Conservation (phyloP, 2,888 invertebrate species). For the Epinotia nisella region DNA sequence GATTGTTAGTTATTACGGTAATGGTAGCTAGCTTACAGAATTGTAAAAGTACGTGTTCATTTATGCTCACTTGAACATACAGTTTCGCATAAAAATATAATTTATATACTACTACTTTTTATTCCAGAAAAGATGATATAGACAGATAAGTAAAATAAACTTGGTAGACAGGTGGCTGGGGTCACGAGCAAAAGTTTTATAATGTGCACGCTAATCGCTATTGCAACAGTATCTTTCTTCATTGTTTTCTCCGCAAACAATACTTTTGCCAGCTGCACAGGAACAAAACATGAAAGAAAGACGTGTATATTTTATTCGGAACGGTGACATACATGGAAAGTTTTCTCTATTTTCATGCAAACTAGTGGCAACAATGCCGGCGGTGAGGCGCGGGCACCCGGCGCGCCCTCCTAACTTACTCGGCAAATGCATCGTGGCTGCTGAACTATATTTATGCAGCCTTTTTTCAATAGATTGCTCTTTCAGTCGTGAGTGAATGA, state of each 20-base stretch:
- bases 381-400: conserved; percentile 57
- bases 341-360: conserved; percentile 80
- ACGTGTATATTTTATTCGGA: conserved; percentile 79
- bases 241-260: conserved; percentile 70
- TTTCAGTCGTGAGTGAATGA: neutral
- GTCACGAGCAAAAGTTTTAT: conserved; percentile 8
- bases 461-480: neutral
- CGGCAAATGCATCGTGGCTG: conserved; percentile 64
- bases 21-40: conserved; percentile 7
- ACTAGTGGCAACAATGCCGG: conserved; percentile 75
- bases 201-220: conserved; percentile 8
- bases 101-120: too few relatives aligned
- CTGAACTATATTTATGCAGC: conserved; percentile 4
- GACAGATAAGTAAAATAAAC: neutral
- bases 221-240: conserved; percentile 53
- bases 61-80: too few relatives aligned
- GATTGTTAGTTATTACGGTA: conserved; percentile 20
- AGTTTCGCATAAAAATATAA: too few relatives aligned
- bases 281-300: conserved; percentile 73
- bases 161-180: neutral
- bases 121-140: neutral
- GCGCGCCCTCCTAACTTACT: conserved; percentile 63
- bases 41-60: neutral
- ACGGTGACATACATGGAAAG: conserved; percentile 76
- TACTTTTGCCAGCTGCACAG: conserved; percentile 73